Evolutionary conservation across 2,797 vertebrate genomes (phyloP), one percentile per base, ranked within the genome.

Genomic region (Arrhamphus sclerolepis): DNA sequence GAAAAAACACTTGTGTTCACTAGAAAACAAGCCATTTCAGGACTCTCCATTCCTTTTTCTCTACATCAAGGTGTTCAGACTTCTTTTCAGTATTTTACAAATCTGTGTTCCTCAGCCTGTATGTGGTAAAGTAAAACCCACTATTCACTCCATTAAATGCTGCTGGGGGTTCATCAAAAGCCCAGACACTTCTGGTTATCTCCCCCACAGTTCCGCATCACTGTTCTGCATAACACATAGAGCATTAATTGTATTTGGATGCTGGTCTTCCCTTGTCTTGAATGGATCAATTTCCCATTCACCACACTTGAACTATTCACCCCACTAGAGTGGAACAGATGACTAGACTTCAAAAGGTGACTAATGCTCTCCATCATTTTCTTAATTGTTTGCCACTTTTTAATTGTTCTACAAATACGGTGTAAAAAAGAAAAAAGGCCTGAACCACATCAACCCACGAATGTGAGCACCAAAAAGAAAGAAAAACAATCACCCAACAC

Each of bases 181-280:
- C 9, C 31, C 8, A 1, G 31, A 2, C 31, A 34, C 6, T 34
- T 34, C 31, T 34, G 31, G 31, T 34, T 10, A 81, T 77, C 78
- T 76, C 44, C 80, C 65, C 47, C 31, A 34, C 2, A 34, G 31
- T 34, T 11, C 31, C 2, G 3, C 31, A 11, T 73, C 71, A 66
- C 64, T 81, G 66, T 29, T 43, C 66, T 70, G 80, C 76, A 84
- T 86, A 77, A 61, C 69, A 83, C 57, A 61, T 39, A 56, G 67
- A 72, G 66, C 78, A 52, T 76, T 81, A 80, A 84, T 72, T 61
- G 59, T 58, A 66, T 56, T 75, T 61, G 62, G 61, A 70, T 19
- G 31, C 62, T 55, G 57, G 19, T 52, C 44, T 50, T 28, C 14
- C 46, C 26, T 72, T 26, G 31, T 34, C 31, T 34, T 34, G 31